These are phyloP conservation scores for Triplophysa yarkandensis DNA, from an alignment of 2,797 vertebrate genomes.

Conservation along the genomic window DNA sequence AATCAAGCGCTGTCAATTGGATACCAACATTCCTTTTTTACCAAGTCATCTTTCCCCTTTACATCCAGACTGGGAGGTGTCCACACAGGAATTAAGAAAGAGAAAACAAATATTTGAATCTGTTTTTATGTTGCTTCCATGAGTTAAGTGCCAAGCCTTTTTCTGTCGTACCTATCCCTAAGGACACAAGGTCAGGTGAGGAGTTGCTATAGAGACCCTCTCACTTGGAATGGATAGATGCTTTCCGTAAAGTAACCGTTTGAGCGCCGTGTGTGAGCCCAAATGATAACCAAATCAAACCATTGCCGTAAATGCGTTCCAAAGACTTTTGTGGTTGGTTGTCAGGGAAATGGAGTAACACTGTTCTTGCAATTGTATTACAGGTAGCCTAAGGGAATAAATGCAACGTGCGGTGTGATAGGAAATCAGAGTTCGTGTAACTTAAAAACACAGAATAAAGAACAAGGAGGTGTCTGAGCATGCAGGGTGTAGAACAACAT, in stretches of 20 bases:
- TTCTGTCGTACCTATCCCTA: not conserved
- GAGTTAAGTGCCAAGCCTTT: not conserved
- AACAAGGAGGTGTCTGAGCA: slow-evolving; percentile 6
- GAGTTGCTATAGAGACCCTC: slow-evolving; percentile 34
- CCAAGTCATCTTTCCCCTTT: no score
- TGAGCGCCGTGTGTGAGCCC: not conserved
- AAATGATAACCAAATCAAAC: not conserved
- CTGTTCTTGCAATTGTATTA: not conserved
- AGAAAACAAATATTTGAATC: not conserved
- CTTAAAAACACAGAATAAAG: not conserved
- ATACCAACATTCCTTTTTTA: no score
- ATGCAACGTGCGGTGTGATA: not conserved
- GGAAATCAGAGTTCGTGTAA: not conserved
- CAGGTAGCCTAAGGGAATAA: not conserved
- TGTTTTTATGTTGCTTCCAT: not conserved
- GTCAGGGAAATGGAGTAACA: not conserved
- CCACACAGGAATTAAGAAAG: not conserved
- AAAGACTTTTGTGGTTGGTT: not conserved
- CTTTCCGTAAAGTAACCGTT: not conserved
- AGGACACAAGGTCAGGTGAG: not conserved
- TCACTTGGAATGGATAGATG: not conserved
- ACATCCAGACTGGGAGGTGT: no score
- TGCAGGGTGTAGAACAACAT: not conserved
- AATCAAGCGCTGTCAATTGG: no score
- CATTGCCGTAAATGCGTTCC: not conserved